phyloP scores from a whole-genome alignment of 2,113 vertebrate genomes.

The Larimichthys polyactis region DNA sequence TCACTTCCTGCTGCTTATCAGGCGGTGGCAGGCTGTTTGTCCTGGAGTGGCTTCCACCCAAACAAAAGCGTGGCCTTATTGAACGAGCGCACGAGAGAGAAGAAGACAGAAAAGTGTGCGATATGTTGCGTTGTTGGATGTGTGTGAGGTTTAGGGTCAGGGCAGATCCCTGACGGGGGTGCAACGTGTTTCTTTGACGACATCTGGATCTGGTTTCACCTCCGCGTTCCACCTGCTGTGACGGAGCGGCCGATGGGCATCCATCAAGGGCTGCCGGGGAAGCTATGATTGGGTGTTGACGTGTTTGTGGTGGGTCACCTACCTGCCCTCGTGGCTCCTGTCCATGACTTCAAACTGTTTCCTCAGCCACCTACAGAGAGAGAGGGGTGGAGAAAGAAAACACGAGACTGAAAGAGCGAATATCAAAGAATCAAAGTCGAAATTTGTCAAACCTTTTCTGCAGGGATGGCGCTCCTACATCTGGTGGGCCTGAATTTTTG shows the following conservation, averaged over 20 bases:
- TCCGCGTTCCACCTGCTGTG: slow-evolving; percentile 31
- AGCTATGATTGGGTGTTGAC: slow-evolving; percentile 19
- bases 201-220: slow-evolving; percentile 57
- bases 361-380: slow-evolving; percentile 85
- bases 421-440: neutral
- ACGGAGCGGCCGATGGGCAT: neutral
- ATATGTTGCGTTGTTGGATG: neutral
- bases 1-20: slow-evolving; percentile 76
- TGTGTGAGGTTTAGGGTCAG: neutral
- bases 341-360: slow-evolving; percentile 91
- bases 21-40: slow-evolving; percentile 75
- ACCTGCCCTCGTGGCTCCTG: slow-evolving; percentile 88
- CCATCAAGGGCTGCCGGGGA: slow-evolving; percentile 6
- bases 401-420: neutral
- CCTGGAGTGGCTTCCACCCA: slow-evolving; percentile 66
- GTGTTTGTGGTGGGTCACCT: slow-evolving; percentile 55
- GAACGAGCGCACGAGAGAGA: neutral
- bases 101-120: neutral
- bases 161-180: neutral
- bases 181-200: slow-evolving; percentile 31
- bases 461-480: no score
- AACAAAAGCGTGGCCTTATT: slow-evolving; percentile 41
- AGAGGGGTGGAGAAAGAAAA: neutral
- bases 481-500: no score
- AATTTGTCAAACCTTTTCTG: no score